Conservation (phyloP, 2,888 invertebrate genomes). For the Caradrina clavipalpis region DNA sequence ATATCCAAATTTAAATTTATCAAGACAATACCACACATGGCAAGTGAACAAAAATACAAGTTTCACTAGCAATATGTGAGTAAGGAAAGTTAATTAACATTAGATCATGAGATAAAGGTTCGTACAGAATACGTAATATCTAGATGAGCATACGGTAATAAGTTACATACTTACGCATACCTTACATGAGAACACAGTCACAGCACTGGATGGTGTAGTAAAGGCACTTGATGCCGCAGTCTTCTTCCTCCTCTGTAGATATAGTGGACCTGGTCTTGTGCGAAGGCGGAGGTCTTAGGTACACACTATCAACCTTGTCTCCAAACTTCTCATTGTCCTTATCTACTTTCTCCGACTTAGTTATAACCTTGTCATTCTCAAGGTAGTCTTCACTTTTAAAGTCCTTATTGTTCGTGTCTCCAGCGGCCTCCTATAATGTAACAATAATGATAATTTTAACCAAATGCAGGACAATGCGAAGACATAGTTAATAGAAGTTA, state of each 20-base stretch:
- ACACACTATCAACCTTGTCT: slow-evolving; percentile 85
- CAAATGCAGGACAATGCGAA: neutral
- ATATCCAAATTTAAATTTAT: slow-evolving; percentile 20
- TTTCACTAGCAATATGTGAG: slow-evolving; percentile 23
- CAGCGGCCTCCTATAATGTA: slow-evolving; percentile 78
- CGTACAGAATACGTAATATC: slow-evolving; percentile 17
- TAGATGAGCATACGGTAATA: slow-evolving; percentile 39
- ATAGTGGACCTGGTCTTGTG: slow-evolving; percentile 75
- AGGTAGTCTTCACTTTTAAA: slow-evolving; percentile 72
- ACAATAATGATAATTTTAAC: neutral
- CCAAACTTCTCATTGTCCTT: slow-evolving; percentile 68
- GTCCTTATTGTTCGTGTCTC: slow-evolving; percentile 74
- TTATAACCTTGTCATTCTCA: slow-evolving; percentile 72
- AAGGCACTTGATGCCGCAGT: slow-evolving; percentile 91
- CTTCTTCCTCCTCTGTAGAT: slow-evolving; percentile 87
- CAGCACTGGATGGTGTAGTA: slow-evolving; percentile 92
- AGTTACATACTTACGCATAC: slow-evolving; percentile 35
- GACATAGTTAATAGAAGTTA: neutral
- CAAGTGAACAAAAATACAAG: slow-evolving; percentile 21
- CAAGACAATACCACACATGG: slow-evolving; percentile 11
- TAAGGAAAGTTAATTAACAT: slow-evolving; percentile 7
- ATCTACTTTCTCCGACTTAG: slow-evolving; percentile 67
- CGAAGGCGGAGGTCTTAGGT: slow-evolving; percentile 74
- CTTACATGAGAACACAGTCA: slow-evolving; percentile 90
- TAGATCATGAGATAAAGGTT: slow-evolving; percentile 23